Evolutionary conservation across 1,140 invertebrate species (phyloP), one percentile per base, ranked within the genome.

Genomic region (Ooceraea biroi): DNA sequence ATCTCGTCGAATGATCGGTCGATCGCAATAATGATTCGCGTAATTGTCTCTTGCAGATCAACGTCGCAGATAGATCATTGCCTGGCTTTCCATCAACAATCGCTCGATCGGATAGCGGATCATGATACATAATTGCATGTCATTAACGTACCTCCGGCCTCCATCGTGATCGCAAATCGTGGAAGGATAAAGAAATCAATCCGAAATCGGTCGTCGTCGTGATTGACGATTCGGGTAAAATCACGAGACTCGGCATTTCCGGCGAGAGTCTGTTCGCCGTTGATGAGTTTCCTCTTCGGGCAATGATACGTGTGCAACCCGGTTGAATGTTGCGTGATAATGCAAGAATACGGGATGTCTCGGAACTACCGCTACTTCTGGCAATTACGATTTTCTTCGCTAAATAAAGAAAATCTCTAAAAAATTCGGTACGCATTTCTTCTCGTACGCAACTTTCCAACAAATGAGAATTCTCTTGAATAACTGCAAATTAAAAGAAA

Each of bases 21-120:
- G n/a, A 77, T 41, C 66, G 61, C 36, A 85, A 84, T 63, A 77
- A 63, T 48, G 82, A 77, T 19, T 48, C 30, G 25, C 22, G 30
- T 71, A 71, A 85, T 84, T 10, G n/a, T 22, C 44, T 7, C 2
- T 36, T 50, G 7, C 65, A 17, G 27, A 50, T 65, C 58, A 76
- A 76, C 25, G 41, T 25, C n/a, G 25, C 8, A 41, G 68, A 44
- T 71, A 66, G 82, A 74, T 76, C 60, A 69, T 76, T 76, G 69
- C 66, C 30, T 55, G 60, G 44, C 30, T 4, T 11, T 4, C n/a
- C 19, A 27, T 68, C 68, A 12, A 46, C 41, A 12, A 50, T 76
- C 41, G 17, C 8, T 41, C 3, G 69, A 22, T 44, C 69, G 11
- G n/a, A 57, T 25, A 50, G 30, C 10, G 17, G 52, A 77, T 76